Evolutionary conservation across 2,113 vertebrate genomes (phyloP), one percentile per base, ranked within the genome.

Genomic region (Python bivittatus): DNA sequence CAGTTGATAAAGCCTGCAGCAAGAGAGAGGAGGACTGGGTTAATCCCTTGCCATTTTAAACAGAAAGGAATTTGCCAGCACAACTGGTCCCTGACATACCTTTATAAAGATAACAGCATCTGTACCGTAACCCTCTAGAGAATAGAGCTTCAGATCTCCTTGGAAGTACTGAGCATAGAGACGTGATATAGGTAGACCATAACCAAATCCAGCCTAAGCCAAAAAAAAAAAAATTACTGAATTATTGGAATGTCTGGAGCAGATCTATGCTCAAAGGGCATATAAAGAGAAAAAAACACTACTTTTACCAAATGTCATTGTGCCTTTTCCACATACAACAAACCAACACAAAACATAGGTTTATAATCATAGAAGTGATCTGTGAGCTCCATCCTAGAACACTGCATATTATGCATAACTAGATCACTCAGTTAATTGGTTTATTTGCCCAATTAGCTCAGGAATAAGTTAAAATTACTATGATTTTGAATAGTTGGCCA

Each of bases 91-190:
- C 61, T n/a, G 44, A 84, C 88, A 91, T 98, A 99, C 99, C 98
- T 99, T 98, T 91, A 99, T 99, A 96, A 99, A 99, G 96, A 99
- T 98, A 52, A 99, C 97, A 0, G 99, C 99, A 87, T 99, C 99
- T 4, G 98, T 99, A 27, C 99, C 99, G 0, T 98, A 98, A 83
- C 99, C 99, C 96, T 99, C 99, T 95, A 99, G 97, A 17, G 99
- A 99, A 97, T 99, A 99, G 1, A 99, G 97, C 96, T 99, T 99
- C 92, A 99, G 97, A 96, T 99, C 99, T 61, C 99, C 99, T 96
- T 99, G 99, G 91, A 99, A 99, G 96, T 99, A 99, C 22, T 98
- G 98, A 0, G 99, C 99, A 86, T 99, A 99, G 8, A 99, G 98
- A 29, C 99, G 98, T 20, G 99, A 99, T 95, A 99, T 99, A 92